phyloP scores from a whole-genome alignment of 2,113 vertebrate species.

The Oreochromis spilurus region DNA sequence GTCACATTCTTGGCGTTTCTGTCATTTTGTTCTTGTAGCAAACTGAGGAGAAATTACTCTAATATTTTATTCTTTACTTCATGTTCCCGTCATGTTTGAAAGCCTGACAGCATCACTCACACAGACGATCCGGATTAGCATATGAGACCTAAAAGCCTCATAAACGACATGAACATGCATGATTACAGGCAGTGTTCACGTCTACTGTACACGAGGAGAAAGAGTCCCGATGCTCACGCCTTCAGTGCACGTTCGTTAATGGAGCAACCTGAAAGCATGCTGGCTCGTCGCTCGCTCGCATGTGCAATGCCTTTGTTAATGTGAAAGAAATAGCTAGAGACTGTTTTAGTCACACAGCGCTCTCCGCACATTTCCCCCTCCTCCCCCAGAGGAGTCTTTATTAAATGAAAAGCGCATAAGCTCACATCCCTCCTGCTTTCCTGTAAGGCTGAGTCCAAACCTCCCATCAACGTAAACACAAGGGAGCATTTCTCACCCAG shows the following conservation, averaged over 20 bases:
- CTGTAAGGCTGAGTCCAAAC: conserved; percentile 4
- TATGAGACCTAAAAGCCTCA: neutral
- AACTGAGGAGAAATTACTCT: neutral
- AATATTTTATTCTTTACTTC: no score
- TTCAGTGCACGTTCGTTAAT: neutral
- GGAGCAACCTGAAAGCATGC: neutral
- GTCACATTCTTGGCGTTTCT: neutral
- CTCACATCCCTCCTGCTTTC: neutral
- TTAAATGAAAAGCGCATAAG: conserved; percentile 48
- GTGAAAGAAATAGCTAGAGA: neutral
- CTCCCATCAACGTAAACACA: conserved; percentile 38
- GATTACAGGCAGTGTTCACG: neutral
- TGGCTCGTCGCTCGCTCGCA: neutral
- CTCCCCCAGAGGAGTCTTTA: conserved; percentile 25
- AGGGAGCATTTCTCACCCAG: conserved; percentile 46
- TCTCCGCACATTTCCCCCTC: neutral
- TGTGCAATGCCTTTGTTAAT: neutral
- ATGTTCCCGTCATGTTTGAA: neutral
- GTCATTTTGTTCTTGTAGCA: neutral
- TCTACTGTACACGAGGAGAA: neutral
- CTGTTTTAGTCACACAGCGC: neutral
- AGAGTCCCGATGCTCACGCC: neutral
- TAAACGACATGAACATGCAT: neutral
- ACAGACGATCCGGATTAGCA: conserved; percentile 10
- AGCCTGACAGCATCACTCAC: neutral